Conservation (phyloP, 2,797 vertebrate genomes). For the Sardinella longiceps region DNA sequence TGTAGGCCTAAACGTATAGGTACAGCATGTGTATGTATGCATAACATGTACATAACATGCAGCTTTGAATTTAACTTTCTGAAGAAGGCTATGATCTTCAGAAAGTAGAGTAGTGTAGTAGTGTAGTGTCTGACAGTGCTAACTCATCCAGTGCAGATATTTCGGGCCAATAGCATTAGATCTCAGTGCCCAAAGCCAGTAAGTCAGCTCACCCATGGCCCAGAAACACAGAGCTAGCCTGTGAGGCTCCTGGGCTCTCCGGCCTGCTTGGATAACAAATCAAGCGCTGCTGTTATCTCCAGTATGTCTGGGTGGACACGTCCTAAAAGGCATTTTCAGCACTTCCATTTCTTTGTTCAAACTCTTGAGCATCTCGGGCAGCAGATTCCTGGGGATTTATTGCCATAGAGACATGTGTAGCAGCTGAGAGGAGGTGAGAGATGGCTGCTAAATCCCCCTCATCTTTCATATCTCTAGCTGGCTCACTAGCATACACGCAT, state of each 20-base stretch:
- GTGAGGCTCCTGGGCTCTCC: background rate
- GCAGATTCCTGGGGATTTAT: conserved; percentile 55
- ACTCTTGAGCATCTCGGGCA: background rate
- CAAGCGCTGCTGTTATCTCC: background rate
- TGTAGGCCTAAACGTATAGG: too few species aligned
- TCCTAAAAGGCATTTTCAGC: conserved; percentile 17
- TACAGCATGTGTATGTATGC: too few species aligned
- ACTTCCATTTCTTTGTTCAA: conserved; percentile 15
- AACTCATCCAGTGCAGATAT: background rate
- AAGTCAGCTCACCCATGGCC: background rate
- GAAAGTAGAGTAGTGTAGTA: background rate
- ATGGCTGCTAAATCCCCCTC: conserved; percentile 14
- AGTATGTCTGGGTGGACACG: conserved; percentile 3
- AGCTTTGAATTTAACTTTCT: background rate
- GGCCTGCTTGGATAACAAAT: background rate
- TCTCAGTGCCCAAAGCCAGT: background rate
- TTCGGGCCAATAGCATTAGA: conserved; percentile 5
- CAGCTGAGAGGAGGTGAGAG: conserved; percentile 15
- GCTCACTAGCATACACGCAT: conserved; percentile 34
- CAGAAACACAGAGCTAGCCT: background rate
- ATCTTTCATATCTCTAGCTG: conserved; percentile 43
- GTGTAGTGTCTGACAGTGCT: background rate
- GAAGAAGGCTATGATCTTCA: background rate
- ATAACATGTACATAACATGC: too few species aligned
- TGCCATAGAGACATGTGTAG: conserved; percentile 41